Evolutionary conservation across 2,888 invertebrate genomes (phyloP), one percentile per base, ranked within the genome.

Genomic region (Pollenia griseotomentosa): DNA sequence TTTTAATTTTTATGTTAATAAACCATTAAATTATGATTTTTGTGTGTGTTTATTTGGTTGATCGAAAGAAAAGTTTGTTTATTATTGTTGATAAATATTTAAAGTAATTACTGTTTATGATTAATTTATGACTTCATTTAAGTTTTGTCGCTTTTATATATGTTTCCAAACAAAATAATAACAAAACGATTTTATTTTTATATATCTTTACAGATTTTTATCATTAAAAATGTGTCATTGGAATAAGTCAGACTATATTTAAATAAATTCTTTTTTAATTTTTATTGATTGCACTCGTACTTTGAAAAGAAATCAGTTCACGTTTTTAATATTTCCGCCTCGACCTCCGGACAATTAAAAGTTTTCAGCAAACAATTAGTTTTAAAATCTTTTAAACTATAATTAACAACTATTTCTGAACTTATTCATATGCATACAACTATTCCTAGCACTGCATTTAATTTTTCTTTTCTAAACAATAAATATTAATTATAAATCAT

Each of bases 51-150:
- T 61, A 14, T 78, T 63, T 73, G 66, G 51, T 48, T 65, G 14
- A 57, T 51, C 7, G 57, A 61, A 57, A 19, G 40, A 16, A 83
- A 80, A 63, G 16, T 40, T 68, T 73, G 55, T 80, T 82, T 83
- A 80, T 83, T 74, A 40, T 87, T 73, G 74, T 73, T 84, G n/a
- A n/a, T n/a, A n/a, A 82, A 87, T 84, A 70, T 40, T 74, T 81
- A 65, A 81, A 87, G 78, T 87, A 84, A 87, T 87, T 84, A 48
- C 68, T 68, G 65, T 87, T 84, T 84, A 86, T 71, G 61, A 65
- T 63, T 46, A 48, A 44, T 81, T 84, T 78, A 84, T 63, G 81
- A 74, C 84, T 82, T 57, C n/a, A 87, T 87, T 78, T 82, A 61
- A 61, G 11, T 80, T 78, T 59, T 59, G n/a, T 23, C 61, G 42